These are phyloP conservation scores for Glyptemys insculpta DNA, from an alignment of 2,797 vertebrate species.

Conservation along the genomic window DNA sequence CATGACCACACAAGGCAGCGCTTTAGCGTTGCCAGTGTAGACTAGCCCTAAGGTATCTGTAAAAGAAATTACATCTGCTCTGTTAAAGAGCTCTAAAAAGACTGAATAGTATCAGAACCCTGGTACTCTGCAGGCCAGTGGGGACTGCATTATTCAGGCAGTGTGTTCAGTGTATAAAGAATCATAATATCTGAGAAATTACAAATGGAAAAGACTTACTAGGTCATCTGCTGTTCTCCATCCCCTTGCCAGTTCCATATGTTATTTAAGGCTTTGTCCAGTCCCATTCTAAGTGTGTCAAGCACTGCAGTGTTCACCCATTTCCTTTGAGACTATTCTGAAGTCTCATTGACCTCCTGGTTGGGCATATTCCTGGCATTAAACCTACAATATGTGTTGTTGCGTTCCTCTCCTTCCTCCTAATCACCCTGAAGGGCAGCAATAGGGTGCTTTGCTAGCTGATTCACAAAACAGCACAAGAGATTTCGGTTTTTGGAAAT, in stretches of 20 bases:
- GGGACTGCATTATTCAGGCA: background rate
- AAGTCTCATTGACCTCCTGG: background rate
- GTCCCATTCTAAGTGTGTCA: background rate
- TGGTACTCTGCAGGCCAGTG: no score
- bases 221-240: background rate
- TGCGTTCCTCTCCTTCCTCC: slow-evolving; percentile 46
- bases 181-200: background rate
- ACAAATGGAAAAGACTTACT: fast-evolving
- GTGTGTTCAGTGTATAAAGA: background rate
- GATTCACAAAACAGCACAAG: slow-evolving; percentile 50
- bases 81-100: background rate
- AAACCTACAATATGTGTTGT: slow-evolving; percentile 18
- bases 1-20: no score
- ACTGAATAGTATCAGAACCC: background rate
- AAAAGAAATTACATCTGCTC: background rate
- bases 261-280: background rate
- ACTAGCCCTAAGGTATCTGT: background rate
- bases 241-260: background rate
- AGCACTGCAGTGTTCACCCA: background rate
- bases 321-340: background rate
- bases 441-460: slow-evolving; percentile 55
- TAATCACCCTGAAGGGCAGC: slow-evolving; percentile 56
- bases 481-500: slow-evolving; percentile 44
- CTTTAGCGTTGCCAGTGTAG: no score
- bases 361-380: slow-evolving; percentile 41